Conservation (phyloP, 2,888 invertebrate genomes). For the Euzetes globulus region DNA sequence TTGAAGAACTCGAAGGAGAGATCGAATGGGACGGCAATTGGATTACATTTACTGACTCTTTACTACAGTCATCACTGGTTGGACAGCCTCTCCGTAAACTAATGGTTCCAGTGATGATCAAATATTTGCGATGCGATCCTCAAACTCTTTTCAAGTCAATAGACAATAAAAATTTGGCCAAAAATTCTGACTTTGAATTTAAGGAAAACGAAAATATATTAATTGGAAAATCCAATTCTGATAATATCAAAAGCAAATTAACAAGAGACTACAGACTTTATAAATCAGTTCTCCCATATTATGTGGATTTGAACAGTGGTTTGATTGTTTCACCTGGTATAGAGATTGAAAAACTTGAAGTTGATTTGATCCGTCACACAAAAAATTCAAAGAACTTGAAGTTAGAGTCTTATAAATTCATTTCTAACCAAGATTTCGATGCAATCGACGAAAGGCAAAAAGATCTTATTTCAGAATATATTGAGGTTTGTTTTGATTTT, state of each 20-base stretch:
- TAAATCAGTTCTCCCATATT: neutral
- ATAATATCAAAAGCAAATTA: no score
- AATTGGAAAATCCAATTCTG: no score
- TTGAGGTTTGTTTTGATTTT: neutral
- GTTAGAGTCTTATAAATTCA: no score
- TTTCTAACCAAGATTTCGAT: neutral
- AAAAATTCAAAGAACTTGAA: no score
- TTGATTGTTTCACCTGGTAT: neutral
- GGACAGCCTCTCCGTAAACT: slow-evolving; percentile 67
- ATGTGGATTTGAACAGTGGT: neutral
- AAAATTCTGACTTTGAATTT: no score
- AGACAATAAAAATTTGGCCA: neutral
- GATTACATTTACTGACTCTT: slow-evolving; percentile 90
- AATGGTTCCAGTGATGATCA: slow-evolving; percentile 80
- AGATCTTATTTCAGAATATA: neutral
- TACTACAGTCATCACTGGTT: slow-evolving; percentile 85
- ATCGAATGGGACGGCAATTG: slow-evolving; percentile 83
- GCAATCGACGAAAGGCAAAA: neutral
- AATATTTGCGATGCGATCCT: slow-evolving; percentile 72
- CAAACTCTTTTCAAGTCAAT: slow-evolving; percentile 52
- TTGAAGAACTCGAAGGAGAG: slow-evolving; percentile 54
- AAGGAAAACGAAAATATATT: no score
- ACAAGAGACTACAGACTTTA: neutral
- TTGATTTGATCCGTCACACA: no score
- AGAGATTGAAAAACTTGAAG: no score